Conservation (phyloP, 2,888 invertebrate genomes). For the Xanthia icteritia region DNA sequence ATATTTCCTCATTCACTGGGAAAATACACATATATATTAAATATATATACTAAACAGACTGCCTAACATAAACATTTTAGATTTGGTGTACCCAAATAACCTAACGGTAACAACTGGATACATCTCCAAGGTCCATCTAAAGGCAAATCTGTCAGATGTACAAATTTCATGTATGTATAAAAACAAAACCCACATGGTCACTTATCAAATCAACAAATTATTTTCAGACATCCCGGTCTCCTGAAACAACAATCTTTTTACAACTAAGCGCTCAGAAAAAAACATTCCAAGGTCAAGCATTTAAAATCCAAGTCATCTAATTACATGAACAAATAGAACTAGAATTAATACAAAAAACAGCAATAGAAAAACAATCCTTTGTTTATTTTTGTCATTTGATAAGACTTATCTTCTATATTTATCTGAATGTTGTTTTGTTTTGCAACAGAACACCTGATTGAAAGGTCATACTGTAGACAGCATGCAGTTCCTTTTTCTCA, state of each 20-base stretch:
- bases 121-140: background rate
- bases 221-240: background rate
- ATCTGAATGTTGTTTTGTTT: constrained; percentile 57
- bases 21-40: constrained; percentile 21
- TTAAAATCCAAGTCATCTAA: constrained; percentile 15
- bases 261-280: background rate
- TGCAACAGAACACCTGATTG: constrained; percentile 32
- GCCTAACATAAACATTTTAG: constrained; percentile 21
- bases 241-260: background rate
- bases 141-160: background rate
- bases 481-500: constrained; percentile 26
- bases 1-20: constrained; percentile 34
- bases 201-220: background rate
- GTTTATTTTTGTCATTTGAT: constrained; percentile 62
- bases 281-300: constrained; percentile 7
- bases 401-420: constrained; percentile 59
- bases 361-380: constrained; percentile 51
- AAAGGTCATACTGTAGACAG: constrained; percentile 39
- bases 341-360: constrained; percentile 11
- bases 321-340: background rate
- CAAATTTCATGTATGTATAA: background rate
- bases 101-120: background rate
- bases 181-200: background rate
- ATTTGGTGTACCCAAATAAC: constrained; percentile 21
- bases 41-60: constrained; percentile 8